These are phyloP conservation scores for Spodoptera exigua DNA, from an alignment of 2,888 invertebrate genomes.

Conservation along the genomic window DNA sequence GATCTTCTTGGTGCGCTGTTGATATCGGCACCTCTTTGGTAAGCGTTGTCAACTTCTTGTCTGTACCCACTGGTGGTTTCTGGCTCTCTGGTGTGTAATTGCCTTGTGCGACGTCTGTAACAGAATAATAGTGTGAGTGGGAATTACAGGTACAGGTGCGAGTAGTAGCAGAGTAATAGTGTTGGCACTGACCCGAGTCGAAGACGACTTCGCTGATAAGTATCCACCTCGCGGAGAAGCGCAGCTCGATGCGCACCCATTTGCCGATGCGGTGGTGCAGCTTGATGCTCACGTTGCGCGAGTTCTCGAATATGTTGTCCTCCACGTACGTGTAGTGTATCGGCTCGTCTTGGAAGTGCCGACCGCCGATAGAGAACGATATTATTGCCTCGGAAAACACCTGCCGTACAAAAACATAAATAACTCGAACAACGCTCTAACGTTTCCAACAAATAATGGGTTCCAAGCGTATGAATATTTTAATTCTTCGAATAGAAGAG, in stretches of 20 bases:
- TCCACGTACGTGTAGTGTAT: constrained; percentile 92
- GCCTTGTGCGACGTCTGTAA: constrained; percentile 91
- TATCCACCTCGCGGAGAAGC: constrained; percentile 95
- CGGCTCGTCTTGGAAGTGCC: constrained; percentile 93
- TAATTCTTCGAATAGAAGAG: constrained; percentile 1
- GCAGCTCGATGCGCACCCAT: constrained; percentile 93
- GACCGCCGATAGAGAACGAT: constrained; percentile 94
- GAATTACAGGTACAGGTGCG: background rate
- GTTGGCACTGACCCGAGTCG: constrained; percentile 91
- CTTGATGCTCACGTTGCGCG: constrained; percentile 94
- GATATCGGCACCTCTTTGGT: constrained; percentile 91
- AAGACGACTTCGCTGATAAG: constrained; percentile 97
- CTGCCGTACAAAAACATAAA: constrained; percentile 73
- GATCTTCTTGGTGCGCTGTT: constrained; percentile 92
- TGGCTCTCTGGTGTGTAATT: constrained; percentile 92
- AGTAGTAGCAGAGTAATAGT: background rate
- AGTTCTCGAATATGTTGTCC: constrained; percentile 94
- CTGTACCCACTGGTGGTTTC: constrained; percentile 86
- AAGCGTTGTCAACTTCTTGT: constrained; percentile 80
- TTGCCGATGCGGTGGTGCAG: constrained; percentile 94
- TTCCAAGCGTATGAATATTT: constrained; percentile 26
- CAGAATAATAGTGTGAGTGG: constrained; percentile 9
- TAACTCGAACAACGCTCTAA: background rate
- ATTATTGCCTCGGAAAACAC: constrained; percentile 95
- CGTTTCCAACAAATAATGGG: background rate